Evolutionary conservation across 2,888 invertebrate species (phyloP), one percentile per base, ranked within the genome.

Genomic region (Epicampocera succincta): DNA sequence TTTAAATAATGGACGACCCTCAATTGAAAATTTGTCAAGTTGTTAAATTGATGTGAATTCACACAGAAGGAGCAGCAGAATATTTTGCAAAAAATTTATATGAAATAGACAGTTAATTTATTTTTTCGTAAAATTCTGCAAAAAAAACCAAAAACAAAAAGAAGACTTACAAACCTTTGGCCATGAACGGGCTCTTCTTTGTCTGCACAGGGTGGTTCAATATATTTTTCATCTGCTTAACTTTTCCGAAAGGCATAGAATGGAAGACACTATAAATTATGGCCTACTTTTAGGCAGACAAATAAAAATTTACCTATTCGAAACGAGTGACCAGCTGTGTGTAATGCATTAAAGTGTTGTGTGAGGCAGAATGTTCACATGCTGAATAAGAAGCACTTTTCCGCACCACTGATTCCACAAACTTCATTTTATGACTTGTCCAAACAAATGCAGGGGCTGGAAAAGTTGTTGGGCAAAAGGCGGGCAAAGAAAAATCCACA

Each of bases 301-400:
- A 19, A 15, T 56, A 54, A 68, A 58, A 75, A 52, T 75, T 50
- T 71, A 71, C 74, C 78, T 71, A 71, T 61, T 78, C 61, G 17
- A 66, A 66, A 44, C 48, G 46, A 72, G 78, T 82, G 82, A 78
- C 82, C 78, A 82, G 74, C 82, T 82, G 81, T 50, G 77, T 44
- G 29, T n/a, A 29, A 48, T 61, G 54, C 33, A 25, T 52, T 56
- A 13, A 42, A 63, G 29, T 56, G 17, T 21, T 46, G 48, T 29
- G 15, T 44, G 17, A 5, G 42, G 13, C 13, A 4, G 13, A 76
- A 52, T 63, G 17, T 40, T n/a, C 2, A 38, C 50, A 40, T 40
- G 21, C 4, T 52, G n/a, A 15, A 50, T 6, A 44, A 71, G 19
- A 66, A 54, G 19, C 17, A 68, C 48, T 76, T 72, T 66, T 72